Base-by-base conservation (phyloP, 1,140 invertebrate genomes). In the Lasioglossum baleicum region DNA sequence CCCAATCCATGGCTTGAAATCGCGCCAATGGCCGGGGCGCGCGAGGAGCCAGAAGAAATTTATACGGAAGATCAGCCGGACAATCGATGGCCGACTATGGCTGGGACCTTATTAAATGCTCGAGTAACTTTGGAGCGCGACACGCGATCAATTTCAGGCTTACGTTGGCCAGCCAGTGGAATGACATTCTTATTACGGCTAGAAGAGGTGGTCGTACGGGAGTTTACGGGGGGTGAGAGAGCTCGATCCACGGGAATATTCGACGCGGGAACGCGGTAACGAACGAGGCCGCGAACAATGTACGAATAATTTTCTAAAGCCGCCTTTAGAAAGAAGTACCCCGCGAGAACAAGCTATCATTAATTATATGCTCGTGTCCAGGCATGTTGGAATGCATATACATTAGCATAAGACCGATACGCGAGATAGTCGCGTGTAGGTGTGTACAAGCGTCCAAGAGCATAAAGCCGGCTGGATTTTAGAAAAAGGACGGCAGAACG, bases 331-430 rank as follows among this genome's bases (percentile, higher is more conserved):
- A 73, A 66, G 40, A 70, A 64, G 63, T 79, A 15, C n/a, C 20
- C 63, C 72, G 80, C 83, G 80, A 73, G 67, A 73, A 73, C 70
- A 73, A 56, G 68, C 35, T 79, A 79, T 73, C 76, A 40, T 79
- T 79, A 73, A 79, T 73, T 79, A 73, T 73, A 73, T 79, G 63
- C 63, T 70, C 61, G 76, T 66, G 76, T 73, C 70, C 60, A 20
- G 11, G 69, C 70, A 66, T 66, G 70, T 66, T 66, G 76, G 76
- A 79, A 79, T 73, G 76, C 80, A 78, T 83, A 75, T 81, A 82
- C 79, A 89, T 89, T 88, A 89, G 87, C 87, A 88, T 88, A 88
- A 85, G 75, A 68, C 72, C 78, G 78, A 83, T 78, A 72, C 44
- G 72, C 66, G 80, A 65, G 76, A 66, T 73, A 73, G 60, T 10